Percentiles rank a stretch among this genome's conserved stretches.
Evolutionary conservation across 1,140 invertebrate genomes (phyloP).

Genomic region (Panagrolaimus sp.): DNA sequence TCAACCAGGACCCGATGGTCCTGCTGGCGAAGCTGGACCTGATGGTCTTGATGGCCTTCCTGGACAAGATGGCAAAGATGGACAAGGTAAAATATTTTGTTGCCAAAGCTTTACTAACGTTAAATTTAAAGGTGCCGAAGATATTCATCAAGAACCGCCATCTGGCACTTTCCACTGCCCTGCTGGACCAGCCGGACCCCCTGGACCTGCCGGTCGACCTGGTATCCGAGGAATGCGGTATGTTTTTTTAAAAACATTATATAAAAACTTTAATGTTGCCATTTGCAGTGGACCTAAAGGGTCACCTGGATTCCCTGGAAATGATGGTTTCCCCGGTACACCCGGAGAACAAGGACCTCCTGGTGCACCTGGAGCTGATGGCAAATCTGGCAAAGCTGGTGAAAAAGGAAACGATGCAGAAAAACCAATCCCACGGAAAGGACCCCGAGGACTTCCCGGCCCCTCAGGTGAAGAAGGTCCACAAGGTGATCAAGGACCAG

Average conservation of each 20-base stretch:
- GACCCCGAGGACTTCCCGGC: neutral
- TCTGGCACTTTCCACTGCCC: constrained; percentile 13
- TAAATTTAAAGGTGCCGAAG: too few relatives aligned
- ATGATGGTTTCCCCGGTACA: constrained; percentile 30
- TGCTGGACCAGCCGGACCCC: neutral
- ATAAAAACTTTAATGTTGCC: too few relatives aligned
- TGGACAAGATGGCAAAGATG: constrained; percentile 23
- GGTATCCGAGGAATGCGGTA: constrained; percentile 39
- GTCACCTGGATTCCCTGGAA: constrained; percentile 38
- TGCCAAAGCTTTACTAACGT: too few relatives aligned
- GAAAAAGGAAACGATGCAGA: constrained; percentile 9
- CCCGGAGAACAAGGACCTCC: constrained; percentile 19
- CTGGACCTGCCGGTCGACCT: constrained; percentile 29
- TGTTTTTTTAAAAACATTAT: too few relatives aligned
- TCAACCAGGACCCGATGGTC: constrained; percentile 34
- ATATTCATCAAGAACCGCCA: constrained; percentile 8
- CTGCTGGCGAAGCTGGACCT: constrained; percentile 27
- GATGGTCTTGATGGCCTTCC: constrained; percentile 19
- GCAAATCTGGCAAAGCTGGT: neutral
- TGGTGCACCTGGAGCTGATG: neutral
- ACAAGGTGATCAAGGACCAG: neutral
- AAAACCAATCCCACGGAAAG: neutral
- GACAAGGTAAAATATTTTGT: too few relatives aligned
- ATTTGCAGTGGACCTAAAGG: constrained; percentile 43
- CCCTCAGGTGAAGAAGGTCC: neutral